Conservation (phyloP, 2,113 vertebrate genomes). For the Ancistrus triradiatus region DNA sequence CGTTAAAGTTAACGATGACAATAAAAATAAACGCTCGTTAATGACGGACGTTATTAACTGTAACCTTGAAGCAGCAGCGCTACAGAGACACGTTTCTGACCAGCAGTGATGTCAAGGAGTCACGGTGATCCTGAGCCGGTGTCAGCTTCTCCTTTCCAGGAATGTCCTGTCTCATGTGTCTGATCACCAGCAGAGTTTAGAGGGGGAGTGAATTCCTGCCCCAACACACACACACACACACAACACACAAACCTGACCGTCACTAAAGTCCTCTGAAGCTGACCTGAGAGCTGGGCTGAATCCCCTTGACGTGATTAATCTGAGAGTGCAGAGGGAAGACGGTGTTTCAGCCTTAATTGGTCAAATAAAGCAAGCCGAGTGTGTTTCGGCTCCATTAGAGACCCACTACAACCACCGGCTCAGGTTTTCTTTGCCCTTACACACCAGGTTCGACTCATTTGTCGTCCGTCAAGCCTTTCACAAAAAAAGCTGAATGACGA, state of each 20-base stretch:
- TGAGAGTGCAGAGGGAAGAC: too few species aligned
- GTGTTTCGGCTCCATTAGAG: too few species aligned
- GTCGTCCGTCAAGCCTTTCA: too few species aligned
- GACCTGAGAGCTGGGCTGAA: too few species aligned
- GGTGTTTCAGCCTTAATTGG: too few species aligned
- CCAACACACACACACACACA: constrained; percentile 1
- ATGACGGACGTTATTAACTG: background rate
- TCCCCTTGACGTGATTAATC: too few species aligned
- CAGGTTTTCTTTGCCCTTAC: too few species aligned
- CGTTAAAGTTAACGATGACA: background rate
- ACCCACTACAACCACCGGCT: too few species aligned
- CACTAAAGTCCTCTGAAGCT: too few species aligned
- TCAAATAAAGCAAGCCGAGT: too few species aligned
- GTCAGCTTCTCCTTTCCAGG: constrained; percentile 19
- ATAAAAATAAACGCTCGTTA: background rate
- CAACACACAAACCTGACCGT: background rate
- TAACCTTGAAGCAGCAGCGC: background rate
- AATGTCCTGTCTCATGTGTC: constrained; percentile 36
- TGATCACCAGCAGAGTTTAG: constrained; percentile 32
- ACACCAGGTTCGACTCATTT: too few species aligned
- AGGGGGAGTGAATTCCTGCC: constrained; percentile 30
- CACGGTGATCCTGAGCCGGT: background rate
- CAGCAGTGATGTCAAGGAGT: background rate
- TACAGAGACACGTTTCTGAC: background rate
- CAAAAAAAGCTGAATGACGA: too few species aligned